Conservation (phyloP, 2,888 invertebrate genomes). For the Hypomecis punctinalis region DNA sequence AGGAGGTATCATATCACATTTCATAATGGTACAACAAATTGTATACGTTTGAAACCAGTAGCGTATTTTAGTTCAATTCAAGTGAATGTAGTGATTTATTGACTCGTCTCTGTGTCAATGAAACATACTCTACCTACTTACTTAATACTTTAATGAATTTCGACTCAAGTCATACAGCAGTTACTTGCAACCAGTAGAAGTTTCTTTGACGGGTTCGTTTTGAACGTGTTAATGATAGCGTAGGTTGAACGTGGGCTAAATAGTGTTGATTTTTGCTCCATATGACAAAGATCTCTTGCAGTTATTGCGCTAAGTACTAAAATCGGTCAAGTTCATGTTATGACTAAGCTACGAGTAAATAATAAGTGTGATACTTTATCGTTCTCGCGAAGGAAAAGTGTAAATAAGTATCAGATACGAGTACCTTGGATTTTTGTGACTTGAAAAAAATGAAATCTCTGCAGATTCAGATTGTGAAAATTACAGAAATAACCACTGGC, state of each 20-base stretch:
- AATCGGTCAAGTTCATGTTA: slow-evolving; percentile 23
- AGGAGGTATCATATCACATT: slow-evolving; percentile 9
- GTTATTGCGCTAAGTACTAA: slow-evolving; percentile 8
- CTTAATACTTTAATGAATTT: background rate
- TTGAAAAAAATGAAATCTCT: too few species aligned
- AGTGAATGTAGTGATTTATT: slow-evolving; percentile 1
- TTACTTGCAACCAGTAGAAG: background rate
- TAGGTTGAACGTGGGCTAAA: slow-evolving; percentile 24
- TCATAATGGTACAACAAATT: slow-evolving; percentile 10
- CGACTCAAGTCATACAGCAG: background rate
- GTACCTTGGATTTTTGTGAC: too few species aligned
- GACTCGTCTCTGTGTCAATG: background rate
- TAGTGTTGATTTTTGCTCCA: slow-evolving; percentile 15
- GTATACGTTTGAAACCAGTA: slow-evolving; percentile 1
- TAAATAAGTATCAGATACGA: too few species aligned
- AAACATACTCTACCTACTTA: background rate
- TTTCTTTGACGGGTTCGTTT: background rate
- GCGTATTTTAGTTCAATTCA: background rate
- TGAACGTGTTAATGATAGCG: slow-evolving; percentile 22
- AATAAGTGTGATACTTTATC: too few species aligned
- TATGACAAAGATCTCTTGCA: slow-evolving; percentile 1
- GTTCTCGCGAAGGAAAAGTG: too few species aligned
- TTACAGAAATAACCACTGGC: too few species aligned
- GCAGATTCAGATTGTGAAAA: too few species aligned
- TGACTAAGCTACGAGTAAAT: too few species aligned